These are phyloP conservation scores for Anableps anableps DNA, from an alignment of 2,797 vertebrate genomes.

Conservation along the genomic window DNA sequence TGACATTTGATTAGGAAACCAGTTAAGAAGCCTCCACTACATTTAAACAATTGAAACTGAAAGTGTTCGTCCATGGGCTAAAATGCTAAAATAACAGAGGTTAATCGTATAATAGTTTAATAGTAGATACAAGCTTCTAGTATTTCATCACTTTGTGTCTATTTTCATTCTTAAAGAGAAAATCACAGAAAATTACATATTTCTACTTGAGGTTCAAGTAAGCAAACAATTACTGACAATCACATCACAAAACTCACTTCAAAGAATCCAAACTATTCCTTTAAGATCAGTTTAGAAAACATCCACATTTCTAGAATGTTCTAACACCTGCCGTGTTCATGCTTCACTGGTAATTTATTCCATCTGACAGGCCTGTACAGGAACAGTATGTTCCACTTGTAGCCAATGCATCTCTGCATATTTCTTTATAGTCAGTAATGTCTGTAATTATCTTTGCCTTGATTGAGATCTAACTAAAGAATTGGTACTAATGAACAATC, in stretches of 20 bases:
- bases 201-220: not conserved
- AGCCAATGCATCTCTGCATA: not conserved
- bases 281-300: not conserved
- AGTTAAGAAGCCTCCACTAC: too few species aligned
- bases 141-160: not conserved
- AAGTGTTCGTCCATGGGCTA: not conserved
- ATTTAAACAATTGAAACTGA: not conserved
- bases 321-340: not conserved
- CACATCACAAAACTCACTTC: not conserved
- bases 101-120: not conserved
- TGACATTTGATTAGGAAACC: too few species aligned
- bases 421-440: slow-evolving; percentile 18
- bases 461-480: slow-evolving; percentile 32
- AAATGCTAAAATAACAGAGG: not conserved
- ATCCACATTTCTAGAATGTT: too few species aligned
- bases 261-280: not conserved
- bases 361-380: not conserved
- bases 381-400: not conserved
- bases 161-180: not conserved
- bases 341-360: not conserved
- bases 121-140: not conserved
- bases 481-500: slow-evolving; percentile 31
- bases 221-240: not conserved
- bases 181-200: not conserved
- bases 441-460: slow-evolving; percentile 1